Evolutionary conservation across 2,113 vertebrate genomes (phyloP), one percentile per base, ranked within the genome.

Genomic region (Urocynchramus pylzowi): DNA sequence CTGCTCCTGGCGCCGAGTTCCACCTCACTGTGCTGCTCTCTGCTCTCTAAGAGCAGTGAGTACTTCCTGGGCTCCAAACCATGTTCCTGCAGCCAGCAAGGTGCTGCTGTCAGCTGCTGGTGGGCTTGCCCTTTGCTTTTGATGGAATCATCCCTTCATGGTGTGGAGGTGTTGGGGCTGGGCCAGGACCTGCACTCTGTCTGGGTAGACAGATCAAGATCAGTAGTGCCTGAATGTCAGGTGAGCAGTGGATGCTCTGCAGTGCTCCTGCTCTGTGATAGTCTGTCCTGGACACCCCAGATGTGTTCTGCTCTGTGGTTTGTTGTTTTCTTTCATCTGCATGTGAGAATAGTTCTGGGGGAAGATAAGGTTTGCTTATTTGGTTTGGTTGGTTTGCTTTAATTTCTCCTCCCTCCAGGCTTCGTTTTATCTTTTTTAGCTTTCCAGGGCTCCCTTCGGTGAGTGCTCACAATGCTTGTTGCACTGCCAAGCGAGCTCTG

Each of bases 21-120:
- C 6, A 1, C n/a, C 65, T 22, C 0, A 0, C 6, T 27, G 2
- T 16, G 69, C 27, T 75, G 56, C 64, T 73, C 12, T 0, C 35
- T 64, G 6, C 7, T 52, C 68, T 70, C 8, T 26, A 2, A 14
- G 59, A 67, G 37, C 56, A 67, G 1, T 8, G 15, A n/a, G 7
- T 6, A 0, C n/a, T 41, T 21, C 19, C 12, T 54, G 50, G 17
- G 4, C n/a, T 83, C n/a, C 0, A 0, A 10, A 24, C 10, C 33
- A 26, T 15, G 0, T 64, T 13, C 10, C 42, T 88, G 54, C 53
- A 31, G 65, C 23, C 7, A 13, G n/a, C 0, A 1, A 47, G 39
- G 52, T 1, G 3, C 4, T 7, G 31, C 7, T 69, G 52, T 8
- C 49, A 19, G 53, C 2, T 27, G 49, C 4, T 37, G 70, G 1